Evolutionary conservation across 2,113 vertebrate species (phyloP).

Genomic region (Caranx ignobilis): DNA sequence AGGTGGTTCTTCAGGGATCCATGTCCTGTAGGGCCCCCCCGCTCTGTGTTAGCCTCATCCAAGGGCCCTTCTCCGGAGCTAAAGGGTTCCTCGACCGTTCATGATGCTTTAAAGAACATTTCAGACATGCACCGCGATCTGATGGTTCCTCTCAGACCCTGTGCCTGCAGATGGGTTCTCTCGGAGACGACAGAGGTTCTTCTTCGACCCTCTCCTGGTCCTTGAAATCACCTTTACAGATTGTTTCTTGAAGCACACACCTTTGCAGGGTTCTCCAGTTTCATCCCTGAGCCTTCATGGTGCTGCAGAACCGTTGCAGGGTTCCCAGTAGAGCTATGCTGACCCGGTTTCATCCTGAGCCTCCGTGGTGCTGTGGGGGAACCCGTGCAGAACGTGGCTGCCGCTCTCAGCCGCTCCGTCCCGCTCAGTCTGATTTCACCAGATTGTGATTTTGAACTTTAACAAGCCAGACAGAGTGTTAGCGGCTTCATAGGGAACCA

Average conservation of each 20-base stretch:
- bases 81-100: too few relatives aligned
- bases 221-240: neutral
- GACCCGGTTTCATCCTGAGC: neutral
- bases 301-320: neutral
- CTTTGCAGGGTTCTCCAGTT: too few relatives aligned
- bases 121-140: too few relatives aligned
- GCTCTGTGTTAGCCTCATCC: too few relatives aligned
- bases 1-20: neutral
- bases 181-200: neutral
- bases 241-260: neutral
- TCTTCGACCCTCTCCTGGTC: neutral
- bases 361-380: neutral
- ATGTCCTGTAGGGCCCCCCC: too few relatives aligned
- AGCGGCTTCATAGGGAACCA: conserved; percentile 56
- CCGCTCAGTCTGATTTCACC: conserved; percentile 21
- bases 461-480: conserved; percentile 46
- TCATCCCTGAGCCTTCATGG: neutral
- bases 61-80: too few relatives aligned
- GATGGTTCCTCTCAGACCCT: too few relatives aligned
- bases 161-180: too few relatives aligned
- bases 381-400: neutral
- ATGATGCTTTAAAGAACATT: too few relatives aligned
- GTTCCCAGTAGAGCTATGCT: neutral
- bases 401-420: neutral
- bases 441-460: conserved; percentile 54